Evolutionary conservation across 2,113 vertebrate genomes (phyloP).

Genomic region (Otocyon megalotis): DNA sequence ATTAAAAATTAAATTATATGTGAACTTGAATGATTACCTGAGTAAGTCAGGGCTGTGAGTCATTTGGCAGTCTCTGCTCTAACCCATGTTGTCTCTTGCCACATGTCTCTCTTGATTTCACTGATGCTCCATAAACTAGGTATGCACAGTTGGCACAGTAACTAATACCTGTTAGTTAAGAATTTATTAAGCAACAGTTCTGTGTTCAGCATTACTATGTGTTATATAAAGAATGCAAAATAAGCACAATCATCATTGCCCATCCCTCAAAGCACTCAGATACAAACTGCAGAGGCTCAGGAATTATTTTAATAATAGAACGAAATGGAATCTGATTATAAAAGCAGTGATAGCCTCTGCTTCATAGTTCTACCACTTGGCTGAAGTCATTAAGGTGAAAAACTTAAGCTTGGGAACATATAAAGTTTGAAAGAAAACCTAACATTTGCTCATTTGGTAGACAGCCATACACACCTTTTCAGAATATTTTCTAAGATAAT

Average conservation of each 20-base stretch:
- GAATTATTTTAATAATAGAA: conserved; percentile 13
- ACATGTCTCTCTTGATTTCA: neutral
- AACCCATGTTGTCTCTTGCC: neutral
- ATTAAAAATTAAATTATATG: neutral
- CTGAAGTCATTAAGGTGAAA: neutral
- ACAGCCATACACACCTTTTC: neutral
- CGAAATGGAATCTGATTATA: neutral
- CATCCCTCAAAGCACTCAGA: neutral
- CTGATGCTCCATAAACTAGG: neutral
- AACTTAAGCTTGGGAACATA: neutral
- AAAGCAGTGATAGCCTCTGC: neutral
- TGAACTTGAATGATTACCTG: neutral
- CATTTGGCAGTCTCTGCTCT: neutral
- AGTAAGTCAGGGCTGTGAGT: neutral
- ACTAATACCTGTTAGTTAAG: conserved; percentile 27
- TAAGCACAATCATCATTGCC: neutral
- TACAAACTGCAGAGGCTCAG: neutral
- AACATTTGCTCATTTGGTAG: conserved; percentile 5
- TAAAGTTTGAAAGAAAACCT: neutral
- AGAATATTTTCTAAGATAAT: conserved; percentile 13
- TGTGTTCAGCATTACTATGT: neutral
- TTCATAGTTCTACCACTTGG: neutral
- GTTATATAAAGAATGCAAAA: neutral
- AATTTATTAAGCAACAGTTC: conserved; percentile 39
- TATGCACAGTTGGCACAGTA: neutral